A percentile compares a stretch with the other conserved stretches of the same genome.
Evolutionary conservation across 2,113 vertebrate genomes (phyloP).

Genomic region (Bufo bufo): DNA sequence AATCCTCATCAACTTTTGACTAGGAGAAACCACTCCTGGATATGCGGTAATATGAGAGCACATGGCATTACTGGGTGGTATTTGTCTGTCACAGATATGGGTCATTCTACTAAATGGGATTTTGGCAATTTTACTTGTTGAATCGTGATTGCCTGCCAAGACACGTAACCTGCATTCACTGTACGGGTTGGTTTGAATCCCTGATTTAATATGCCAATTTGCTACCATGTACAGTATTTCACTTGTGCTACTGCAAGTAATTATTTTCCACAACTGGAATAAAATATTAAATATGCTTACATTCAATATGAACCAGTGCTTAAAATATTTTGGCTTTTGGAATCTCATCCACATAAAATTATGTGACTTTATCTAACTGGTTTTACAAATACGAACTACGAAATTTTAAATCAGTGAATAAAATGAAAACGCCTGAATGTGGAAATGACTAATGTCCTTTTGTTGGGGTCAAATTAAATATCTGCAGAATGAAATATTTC

Average conservation of each 20-base stretch:
- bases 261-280: background rate
- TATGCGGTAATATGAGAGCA: background rate
- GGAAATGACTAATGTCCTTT: no score
- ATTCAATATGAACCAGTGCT: background rate
- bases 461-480: no score
- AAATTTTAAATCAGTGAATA: no score
- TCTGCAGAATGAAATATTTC: no score
- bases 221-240: background rate
- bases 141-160: background rate
- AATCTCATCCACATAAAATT: background rate
- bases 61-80: background rate
- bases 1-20: background rate
- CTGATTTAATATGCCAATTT: background rate
- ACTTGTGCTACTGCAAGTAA: background rate
- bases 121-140: conserved; percentile 5
- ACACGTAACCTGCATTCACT: background rate
- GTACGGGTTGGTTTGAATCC: background rate
- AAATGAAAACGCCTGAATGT: no score
- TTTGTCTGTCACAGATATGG: background rate
- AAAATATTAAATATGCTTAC: background rate
- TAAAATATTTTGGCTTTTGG: background rate
- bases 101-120: background rate
- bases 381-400: no score
- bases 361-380: no score
- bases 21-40: background rate